A percentile compares a stretch with the other conserved stretches of the same genome.
Evolutionary conservation across 2,113 vertebrate species (phyloP).

Genomic region (Cyanoramphus novaezelandiae): DNA sequence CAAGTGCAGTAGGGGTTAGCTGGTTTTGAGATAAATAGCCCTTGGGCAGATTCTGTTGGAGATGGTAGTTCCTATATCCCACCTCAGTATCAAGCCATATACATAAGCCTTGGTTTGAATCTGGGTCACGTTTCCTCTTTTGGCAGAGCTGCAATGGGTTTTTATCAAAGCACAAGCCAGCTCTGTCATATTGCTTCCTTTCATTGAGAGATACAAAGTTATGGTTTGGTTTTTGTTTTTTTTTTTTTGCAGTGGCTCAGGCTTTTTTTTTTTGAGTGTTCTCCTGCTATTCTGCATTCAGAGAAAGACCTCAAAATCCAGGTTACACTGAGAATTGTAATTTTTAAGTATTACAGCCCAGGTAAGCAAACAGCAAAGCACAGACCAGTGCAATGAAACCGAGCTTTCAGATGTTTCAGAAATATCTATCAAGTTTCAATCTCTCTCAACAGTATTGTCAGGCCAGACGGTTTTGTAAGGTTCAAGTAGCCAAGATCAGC

Average conservation of each 20-base stretch:
- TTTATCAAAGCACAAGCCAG: background rate
- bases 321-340: background rate
- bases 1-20: background rate
- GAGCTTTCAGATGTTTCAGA: background rate
- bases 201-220: background rate
- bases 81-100: background rate
- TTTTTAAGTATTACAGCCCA: background rate
- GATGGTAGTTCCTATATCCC: background rate
- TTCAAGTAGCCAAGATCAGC: background rate
- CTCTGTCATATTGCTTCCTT: background rate
- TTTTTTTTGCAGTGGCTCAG: background rate
- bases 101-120: background rate
- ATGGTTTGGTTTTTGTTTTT: fast-evolving
- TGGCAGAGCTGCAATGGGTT: background rate
- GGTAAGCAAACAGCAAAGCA: background rate
- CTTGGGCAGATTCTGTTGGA: background rate
- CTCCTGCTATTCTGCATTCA: background rate
- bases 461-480: background rate
- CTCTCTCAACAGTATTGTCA: background rate
- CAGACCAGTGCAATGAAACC: background rate
- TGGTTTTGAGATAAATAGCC: background rate
- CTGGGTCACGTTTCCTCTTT: background rate
- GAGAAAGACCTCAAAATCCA: background rate
- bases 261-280: background rate
- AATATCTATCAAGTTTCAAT: background rate